A percentile compares a stretch with the other conserved stretches of the same genome.
phyloP scores from a whole-genome alignment of 2,888 invertebrate genomes.

The Ceriagrion tenellum region DNA sequence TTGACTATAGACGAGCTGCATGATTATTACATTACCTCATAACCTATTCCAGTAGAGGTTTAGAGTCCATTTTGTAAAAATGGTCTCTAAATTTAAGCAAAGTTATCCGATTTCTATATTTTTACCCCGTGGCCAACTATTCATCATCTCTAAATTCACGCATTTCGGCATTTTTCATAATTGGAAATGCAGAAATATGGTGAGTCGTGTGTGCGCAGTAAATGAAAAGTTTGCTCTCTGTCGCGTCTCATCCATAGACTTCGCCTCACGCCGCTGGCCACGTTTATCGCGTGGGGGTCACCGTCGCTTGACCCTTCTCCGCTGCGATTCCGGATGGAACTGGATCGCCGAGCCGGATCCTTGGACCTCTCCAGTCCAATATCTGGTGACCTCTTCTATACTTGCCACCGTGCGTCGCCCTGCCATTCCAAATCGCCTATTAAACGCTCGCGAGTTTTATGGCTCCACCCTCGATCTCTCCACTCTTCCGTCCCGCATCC shows the following conservation, averaged over 20 bases:
- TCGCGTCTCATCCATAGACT: neutral
- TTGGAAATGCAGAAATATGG: neutral
- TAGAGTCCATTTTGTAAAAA: too few species aligned
- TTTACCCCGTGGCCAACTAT: too few species aligned
- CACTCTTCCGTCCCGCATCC: neutral
- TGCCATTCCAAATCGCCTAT: neutral
- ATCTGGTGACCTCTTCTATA: slow-evolving; percentile 53
- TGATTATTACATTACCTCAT: too few species aligned
- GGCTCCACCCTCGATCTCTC: neutral
- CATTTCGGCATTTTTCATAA: too few species aligned
- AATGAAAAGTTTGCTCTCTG: slow-evolving; percentile 25
- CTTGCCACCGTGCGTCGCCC: slow-evolving; percentile 41
- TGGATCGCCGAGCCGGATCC: slow-evolving; percentile 57
- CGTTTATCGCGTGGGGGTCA: slow-evolving; percentile 49
- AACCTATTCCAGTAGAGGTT: too few species aligned
- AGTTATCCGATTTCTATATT: too few species aligned
- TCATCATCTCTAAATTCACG: neutral
- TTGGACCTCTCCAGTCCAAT: slow-evolving; percentile 57
- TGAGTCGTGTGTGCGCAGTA: slow-evolving; percentile 11
- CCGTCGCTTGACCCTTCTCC: slow-evolving; percentile 36
- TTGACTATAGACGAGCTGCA: too few species aligned
- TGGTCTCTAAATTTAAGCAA: too few species aligned
- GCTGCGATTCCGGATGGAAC: slow-evolving; percentile 34
- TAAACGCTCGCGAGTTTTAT: neutral
- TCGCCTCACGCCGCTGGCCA: slow-evolving; percentile 43